Evolutionary conservation across 1,140 invertebrate species (phyloP).

Genomic region (Anastatus disparis): DNA sequence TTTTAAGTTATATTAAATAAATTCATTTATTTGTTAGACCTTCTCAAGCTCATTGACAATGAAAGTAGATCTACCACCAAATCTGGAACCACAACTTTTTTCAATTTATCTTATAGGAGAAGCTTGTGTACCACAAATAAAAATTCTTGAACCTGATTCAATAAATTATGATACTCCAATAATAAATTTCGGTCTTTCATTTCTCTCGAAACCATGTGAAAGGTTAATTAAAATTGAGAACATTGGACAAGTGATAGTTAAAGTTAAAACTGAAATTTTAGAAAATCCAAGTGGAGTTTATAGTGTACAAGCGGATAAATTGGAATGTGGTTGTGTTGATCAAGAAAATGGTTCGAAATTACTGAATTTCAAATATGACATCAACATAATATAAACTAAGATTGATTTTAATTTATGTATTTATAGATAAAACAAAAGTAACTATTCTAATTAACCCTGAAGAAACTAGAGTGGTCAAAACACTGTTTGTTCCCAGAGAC

Average conservation of each 20-base stretch:
- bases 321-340: background rate
- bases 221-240: conserved; percentile 49
- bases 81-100: conserved; percentile 28
- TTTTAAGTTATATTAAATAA: conserved; percentile 1
- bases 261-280: conserved; percentile 47
- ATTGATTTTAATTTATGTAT: no score
- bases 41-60: conserved; percentile 46
- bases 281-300: conserved; percentile 41
- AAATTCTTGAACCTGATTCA: conserved; percentile 45
- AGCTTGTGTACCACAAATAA: conserved; percentile 55
- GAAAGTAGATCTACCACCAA: conserved; percentile 42
- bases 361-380: no score
- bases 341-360: background rate
- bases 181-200: conserved; percentile 46
- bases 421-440: no score
- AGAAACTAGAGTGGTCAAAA: conserved; percentile 35
- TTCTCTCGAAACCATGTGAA: conserved; percentile 40
- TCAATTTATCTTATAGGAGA: conserved; percentile 47
- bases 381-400: no score
- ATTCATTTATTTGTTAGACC: conserved; percentile 43
- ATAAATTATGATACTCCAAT: conserved; percentile 11
- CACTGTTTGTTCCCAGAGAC: conserved; percentile 43
- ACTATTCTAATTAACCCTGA: conserved; percentile 29
- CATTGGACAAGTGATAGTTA: conserved; percentile 47
- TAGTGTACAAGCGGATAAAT: background rate